A percentile compares a stretch with the other conserved stretches of the same genome.
These are phyloP conservation scores for Trachelus stipa DNA, from an alignment of 2,888 invertebrate genomes.

Conservation along the genomic window DNA sequence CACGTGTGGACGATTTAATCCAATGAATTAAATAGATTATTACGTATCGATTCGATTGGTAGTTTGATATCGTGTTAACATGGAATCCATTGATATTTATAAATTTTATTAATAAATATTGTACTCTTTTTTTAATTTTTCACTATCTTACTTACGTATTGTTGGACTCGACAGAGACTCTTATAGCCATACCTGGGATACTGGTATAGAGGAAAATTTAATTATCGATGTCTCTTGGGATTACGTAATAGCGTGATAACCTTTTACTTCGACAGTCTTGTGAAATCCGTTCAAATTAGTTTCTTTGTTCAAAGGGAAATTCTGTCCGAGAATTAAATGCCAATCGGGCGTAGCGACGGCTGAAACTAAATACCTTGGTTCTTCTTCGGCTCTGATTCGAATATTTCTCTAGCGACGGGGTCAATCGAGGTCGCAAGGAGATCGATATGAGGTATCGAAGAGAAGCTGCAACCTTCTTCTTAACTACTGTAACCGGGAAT, in stretches of 20 bases:
- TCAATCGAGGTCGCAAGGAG: background rate
- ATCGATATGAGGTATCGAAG: no score
- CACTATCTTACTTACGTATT: no score
- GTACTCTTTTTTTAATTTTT: no score
- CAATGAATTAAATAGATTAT: background rate
- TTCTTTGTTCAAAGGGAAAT: constrained; percentile 45
- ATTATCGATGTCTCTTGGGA: background rate
- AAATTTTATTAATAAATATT: no score
- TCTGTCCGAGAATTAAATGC: constrained; percentile 57
- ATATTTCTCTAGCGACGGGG: background rate
- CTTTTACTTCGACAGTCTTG: background rate
- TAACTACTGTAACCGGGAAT: no score
- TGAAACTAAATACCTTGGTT: background rate
- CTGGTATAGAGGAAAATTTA: background rate
- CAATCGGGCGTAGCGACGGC: constrained; percentile 50
- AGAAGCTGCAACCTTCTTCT: no score
- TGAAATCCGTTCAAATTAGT: background rate
- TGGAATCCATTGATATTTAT: background rate
- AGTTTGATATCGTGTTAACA: background rate
- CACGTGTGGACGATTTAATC: background rate
- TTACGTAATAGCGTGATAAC: background rate
- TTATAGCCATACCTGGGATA: background rate
- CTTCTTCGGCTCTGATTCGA: background rate
- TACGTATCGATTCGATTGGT: background rate
- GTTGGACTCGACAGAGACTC: no score